Evolutionary conservation across 2,888 invertebrate species (phyloP).

Genomic region (Eledona agricola): DNA sequence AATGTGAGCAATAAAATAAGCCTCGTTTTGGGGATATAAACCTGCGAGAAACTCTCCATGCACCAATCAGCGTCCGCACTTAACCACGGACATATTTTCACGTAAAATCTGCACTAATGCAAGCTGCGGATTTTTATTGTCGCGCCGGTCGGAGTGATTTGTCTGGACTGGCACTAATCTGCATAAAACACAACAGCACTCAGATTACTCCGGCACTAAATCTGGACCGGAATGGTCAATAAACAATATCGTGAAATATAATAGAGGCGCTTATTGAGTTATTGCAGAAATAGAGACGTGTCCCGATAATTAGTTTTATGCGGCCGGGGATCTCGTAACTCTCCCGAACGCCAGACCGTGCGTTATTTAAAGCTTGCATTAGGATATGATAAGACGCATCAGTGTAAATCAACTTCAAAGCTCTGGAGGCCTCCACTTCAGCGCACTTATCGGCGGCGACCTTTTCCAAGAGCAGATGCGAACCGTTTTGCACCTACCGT

Average conservation of each 20-base stretch:
- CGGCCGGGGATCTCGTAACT: conserved; percentile 2
- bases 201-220: not conserved
- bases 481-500: conserved; percentile 67
- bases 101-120: no score
- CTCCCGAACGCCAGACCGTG: conserved; percentile 19
- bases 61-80: no score
- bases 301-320: not conserved
- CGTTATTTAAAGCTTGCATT: conserved; percentile 53
- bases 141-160: no score
- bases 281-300: conserved; percentile 1
- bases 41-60: no score
- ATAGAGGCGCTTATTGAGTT: not conserved
- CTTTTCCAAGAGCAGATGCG: no score
- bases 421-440: no score
- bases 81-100: no score
- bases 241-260: conserved; percentile 1
- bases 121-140: no score
- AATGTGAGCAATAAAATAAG: no score
- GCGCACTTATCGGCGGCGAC: no score
- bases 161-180: no score
- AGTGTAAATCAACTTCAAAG: conserved; percentile 59
- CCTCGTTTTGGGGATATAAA: no score
- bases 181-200: not conserved
- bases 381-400: conserved; percentile 57
- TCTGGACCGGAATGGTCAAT: not conserved